Base-by-base conservation (phyloP, 1,140 invertebrate species). In the Caerostris darwini region DNA sequence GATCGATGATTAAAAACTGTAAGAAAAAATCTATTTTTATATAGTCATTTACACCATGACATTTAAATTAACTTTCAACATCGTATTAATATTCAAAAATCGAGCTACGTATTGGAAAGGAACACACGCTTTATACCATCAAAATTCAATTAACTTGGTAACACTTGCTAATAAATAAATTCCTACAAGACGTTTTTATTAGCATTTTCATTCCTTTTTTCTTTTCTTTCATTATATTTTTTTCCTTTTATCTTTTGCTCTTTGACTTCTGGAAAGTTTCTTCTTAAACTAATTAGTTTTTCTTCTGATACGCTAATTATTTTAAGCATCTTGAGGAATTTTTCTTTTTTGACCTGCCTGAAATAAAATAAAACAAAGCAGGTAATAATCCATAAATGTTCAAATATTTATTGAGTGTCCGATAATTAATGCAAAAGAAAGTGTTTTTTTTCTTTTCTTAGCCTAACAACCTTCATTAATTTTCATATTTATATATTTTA, bases 261-360 rank as follows among this genome's bases (percentile, higher is more conserved):
- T 71, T 71, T 19, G 17, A 71, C 67, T 71, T 71, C 67, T 71
- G n/a, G 54, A 12, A 61, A 59, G 83, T 86, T 86, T 86, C 83
- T 61, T 87, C 85, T 87, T 87, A 61, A 87, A 61, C 19, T 64
- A 87, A 86, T 64, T 87, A 64, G 58, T 87, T 87, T 64, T 87
- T 56, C 54, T 19, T 87, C 58, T 64, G 57, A 87, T 87, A 14
- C 19, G 8, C 58, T 87, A 87, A 87, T 87, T 87, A 64, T 64
- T 64, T 87, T 64, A 87, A 87, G 85, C 19, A 64, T 87, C 82
- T 83, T 53, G 8, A n/a, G 19, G 0, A 7, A 57, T 19, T 8
- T 58, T 83, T 17, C 54, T 57, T 83, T 34, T 64, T 56, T 83
- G 56, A 83, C 54, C 14, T 56, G 53, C 17, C 54, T 17, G 14